Base-by-base conservation (phyloP, 1,140 invertebrate genomes). In the Drosophila pruinosa region DNA sequence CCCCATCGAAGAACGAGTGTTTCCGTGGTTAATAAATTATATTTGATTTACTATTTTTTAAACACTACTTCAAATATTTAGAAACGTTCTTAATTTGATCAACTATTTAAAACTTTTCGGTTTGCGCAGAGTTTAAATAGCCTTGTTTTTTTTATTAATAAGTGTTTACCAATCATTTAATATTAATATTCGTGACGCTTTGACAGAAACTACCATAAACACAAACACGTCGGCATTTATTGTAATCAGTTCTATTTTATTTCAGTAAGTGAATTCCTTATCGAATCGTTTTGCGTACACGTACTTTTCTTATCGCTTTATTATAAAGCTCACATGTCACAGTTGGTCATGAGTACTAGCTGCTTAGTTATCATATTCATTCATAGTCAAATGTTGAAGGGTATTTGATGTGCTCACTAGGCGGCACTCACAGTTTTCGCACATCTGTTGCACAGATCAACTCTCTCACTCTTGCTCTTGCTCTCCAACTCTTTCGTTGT, bases 401-500 rank as follows among this genome's bases (percentile, higher is more conserved):
- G 61, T 38, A 71, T 50, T 17, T 22, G 4, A 3, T 12, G 4
- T 3, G 19, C 14, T 41, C 45, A 17, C 52, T 19, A 34, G 15
- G 26, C 52, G 10, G 41, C 31, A 34, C 22, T 50, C 6, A 6
- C 10, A 26, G 5, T 28, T 63, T 70, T 63, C 19, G 67, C 67
- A 54, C 67, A 70, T 64, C 67, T 70, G 67, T 45, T 69, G 38
- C 12, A 14, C 12, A 38, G 15, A 12, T 52, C 64, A 43, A 65
- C 17, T 57, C 31, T 14, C 41, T 22, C 28, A 26, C 24, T 15
- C 28, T 26, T 12, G 7, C 41, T 36, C 43, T 48, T 17, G 1
- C 10, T 15, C 38, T 47, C 19, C 2, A n/a, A 28, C 15, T 12
- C 3, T 15, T 10, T 47, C 31, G 43, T 22, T 38, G 5, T 15